phyloP scores from a whole-genome alignment of 2,888 invertebrate species.

The Anticlea derivata region DNA sequence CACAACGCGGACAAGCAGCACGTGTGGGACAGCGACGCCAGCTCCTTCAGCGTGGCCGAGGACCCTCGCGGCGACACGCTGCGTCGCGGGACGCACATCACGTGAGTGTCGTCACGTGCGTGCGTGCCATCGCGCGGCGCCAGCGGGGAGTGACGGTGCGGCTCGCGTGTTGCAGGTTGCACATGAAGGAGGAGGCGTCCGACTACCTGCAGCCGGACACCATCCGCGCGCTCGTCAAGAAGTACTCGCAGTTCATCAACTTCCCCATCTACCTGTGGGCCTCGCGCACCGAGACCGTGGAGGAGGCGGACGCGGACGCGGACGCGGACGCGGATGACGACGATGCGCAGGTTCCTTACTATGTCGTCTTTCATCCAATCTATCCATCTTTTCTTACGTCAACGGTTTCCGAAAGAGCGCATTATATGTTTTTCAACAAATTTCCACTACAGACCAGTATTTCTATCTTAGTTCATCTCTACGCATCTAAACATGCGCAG shows the following conservation, averaged over 20 bases:
- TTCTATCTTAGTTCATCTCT: no score
- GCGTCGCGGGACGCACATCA: conserved; percentile 94
- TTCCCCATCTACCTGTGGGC: conserved; percentile 99
- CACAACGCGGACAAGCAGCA: conserved; percentile 97
- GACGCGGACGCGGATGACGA: conserved; percentile 48
- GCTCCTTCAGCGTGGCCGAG: conserved; percentile 93
- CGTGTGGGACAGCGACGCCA: conserved; percentile 99
- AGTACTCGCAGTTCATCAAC: conserved; percentile 99
- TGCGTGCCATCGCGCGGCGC: no score
- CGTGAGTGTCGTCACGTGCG: conserved; percentile 63
- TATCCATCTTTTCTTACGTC: no score
- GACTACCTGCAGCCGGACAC: conserved; percentile 98
- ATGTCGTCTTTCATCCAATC: no score
- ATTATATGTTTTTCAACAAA: no score
- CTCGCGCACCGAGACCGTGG: conserved; percentile 67
- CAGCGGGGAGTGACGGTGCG: background rate
- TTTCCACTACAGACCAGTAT: no score
- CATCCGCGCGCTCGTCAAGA: conserved; percentile 94
- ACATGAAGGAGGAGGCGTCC: conserved; percentile 97
- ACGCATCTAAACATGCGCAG: no score
- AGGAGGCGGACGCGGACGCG: conserved; percentile 37
- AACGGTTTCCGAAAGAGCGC: no score
- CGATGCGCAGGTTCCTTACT: conserved; percentile 74
- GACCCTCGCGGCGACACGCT: conserved; percentile 98
- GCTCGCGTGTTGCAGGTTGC: conserved; percentile 83